Evolutionary conservation across 2,113 vertebrate genomes (phyloP), one percentile per base, ranked within the genome.

Genomic region (Dasyornis broadbenti): DNA sequence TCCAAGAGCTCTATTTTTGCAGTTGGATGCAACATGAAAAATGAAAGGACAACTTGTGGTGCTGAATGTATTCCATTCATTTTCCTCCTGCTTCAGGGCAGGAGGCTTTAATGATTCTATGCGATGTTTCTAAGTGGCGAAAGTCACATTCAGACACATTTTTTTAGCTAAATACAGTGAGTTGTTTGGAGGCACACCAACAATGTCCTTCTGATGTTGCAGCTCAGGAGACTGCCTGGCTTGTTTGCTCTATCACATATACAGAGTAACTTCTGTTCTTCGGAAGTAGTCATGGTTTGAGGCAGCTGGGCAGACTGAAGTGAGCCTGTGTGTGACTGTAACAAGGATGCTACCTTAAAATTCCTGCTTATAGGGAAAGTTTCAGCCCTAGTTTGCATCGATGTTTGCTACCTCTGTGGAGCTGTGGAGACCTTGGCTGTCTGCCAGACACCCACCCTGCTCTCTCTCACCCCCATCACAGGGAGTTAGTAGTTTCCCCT

Each of bases 201-300:
- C 63, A 73, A 13, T 61, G 66, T 79, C 75, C 66, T 52, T 57
- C 69, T 89, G 83, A 45, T 90, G 72, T 45, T 78, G 61, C 28
- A 39, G 70, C 59, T 91, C 15, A n/a, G 66, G 50, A 72, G 79
- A n/a, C 66, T 40, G 68, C 70, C 61, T 80, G 70, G 17, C 39
- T 91, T 92, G 45, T 94, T 95, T 94, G 53, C 78, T 69, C 27
- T 56, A 2, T 69, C 1, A 6, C 26, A 26, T 35, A 31, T 1
- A 91, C 73, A 91, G 73, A 75, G 82, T 57, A 60, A 39, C 84
- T 73, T 94, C 49, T 90, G 84, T 91, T 88, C 82, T 80, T 80
- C 35, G 30, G 40, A 49, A 30, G 30, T 47, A 69, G 73, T 70
- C 79, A n/a, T 59, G 71, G 27, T 86, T 81, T 88, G 85, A 61